These are phyloP conservation scores for Diorhabda elongata DNA, from an alignment of 1,140 invertebrate genomes.

Conservation along the genomic window DNA sequence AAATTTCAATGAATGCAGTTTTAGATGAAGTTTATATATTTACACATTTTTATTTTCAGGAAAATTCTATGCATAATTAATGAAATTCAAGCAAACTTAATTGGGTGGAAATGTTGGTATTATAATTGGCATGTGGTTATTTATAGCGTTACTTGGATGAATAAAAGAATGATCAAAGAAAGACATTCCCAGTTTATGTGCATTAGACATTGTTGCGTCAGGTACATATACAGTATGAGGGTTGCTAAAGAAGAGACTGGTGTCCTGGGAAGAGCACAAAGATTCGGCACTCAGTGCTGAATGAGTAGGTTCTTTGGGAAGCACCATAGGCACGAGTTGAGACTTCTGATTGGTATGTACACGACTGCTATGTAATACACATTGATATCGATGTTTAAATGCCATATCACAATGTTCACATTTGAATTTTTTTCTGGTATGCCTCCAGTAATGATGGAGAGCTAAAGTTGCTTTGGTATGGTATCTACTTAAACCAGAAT, in stretches of 20 bases:
- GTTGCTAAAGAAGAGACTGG: conserved; percentile 35
- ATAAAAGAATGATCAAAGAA: conserved; percentile 46
- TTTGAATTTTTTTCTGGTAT: conserved; percentile 37
- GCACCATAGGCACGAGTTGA: conserved; percentile 30
- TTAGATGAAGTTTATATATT: too few species aligned
- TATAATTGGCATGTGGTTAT: conserved; percentile 45
- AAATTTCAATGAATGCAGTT: too few species aligned
- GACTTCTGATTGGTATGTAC: conserved; percentile 40
- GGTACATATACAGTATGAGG: conserved; percentile 43
- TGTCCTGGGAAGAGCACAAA: conserved; percentile 31
- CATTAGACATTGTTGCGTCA: conserved; percentile 40
- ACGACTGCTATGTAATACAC: conserved; percentile 47
- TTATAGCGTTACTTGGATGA: conserved; percentile 40
- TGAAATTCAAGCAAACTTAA: conserved; percentile 22
- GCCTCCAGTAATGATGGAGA: conserved; percentile 44
- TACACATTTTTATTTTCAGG: background rate
- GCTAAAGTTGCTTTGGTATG: conserved; percentile 39
- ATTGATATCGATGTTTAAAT: conserved; percentile 49
- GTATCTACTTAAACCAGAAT: conserved; percentile 39
- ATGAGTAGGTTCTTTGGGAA: conserved; percentile 39
- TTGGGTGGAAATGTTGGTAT: conserved; percentile 46
- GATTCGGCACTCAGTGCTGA: conserved; percentile 30
- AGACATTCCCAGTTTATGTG: conserved; percentile 44
- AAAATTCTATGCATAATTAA: conserved; percentile 1
- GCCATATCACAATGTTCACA: conserved; percentile 48